These are phyloP conservation scores for Zaprionus vittiger DNA, from an alignment of 1,140 invertebrate species.

Conservation along the genomic window DNA sequence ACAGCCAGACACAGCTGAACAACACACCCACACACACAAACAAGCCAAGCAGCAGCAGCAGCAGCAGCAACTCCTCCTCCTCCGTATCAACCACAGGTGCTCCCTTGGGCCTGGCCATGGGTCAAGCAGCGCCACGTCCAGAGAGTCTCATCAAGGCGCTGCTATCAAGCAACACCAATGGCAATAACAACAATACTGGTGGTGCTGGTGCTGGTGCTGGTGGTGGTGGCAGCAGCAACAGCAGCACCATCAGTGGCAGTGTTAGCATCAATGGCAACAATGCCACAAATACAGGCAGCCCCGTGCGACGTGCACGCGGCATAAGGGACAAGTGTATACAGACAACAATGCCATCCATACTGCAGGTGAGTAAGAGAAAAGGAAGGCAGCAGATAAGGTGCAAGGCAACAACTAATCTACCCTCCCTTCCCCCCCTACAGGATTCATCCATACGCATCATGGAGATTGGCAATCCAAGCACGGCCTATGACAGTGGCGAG, in stretches of 20 bases:
- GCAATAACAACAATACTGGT: conserved; percentile 9
- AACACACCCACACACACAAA: not conserved
- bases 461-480: conserved; percentile 47
- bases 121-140: conserved; percentile 15
- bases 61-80: not conserved
- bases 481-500: not conserved
- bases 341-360: conserved; percentile 2
- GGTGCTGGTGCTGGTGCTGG: conserved; percentile 15
- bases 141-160: conserved; percentile 65
- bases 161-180: conserved; percentile 47
- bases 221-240: conserved; percentile 14
- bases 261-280: not conserved
- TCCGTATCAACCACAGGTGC: not conserved
- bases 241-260: conserved; percentile 13
- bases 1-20: not conserved
- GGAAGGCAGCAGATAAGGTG: not conserved
- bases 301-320: not conserved
- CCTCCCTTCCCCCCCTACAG: conserved; percentile 1
- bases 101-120: not conserved
- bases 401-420: not conserved
- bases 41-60: not conserved
- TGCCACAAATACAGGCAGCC: not conserved
- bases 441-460: conserved; percentile 63
- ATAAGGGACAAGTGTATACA: not conserved
- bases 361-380: not conserved